These are phyloP conservation scores for Athene cunicularia DNA, from an alignment of 2,113 vertebrate genomes.

Conservation along the genomic window DNA sequence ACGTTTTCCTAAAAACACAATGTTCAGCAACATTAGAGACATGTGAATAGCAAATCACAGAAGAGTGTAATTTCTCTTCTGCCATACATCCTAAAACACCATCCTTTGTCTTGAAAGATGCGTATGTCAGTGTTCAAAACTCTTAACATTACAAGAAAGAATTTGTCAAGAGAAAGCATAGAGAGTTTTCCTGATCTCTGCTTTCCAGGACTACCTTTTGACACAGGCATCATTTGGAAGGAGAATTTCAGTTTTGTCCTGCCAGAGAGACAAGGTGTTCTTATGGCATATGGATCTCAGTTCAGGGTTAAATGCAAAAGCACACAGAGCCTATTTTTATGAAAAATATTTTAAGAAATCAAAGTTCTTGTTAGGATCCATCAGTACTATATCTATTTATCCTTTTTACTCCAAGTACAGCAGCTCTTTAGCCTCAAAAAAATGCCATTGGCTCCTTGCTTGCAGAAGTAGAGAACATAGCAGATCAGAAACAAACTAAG, in stretches of 20 bases:
- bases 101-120: neutral
- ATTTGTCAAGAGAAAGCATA: neutral
- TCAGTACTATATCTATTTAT: neutral
- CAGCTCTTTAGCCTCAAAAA: neutral
- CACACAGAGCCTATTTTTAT: neutral
- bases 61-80: neutral
- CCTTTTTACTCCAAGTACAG: neutral
- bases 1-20: neutral
- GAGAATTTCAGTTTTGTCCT: neutral
- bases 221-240: neutral
- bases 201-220: neutral
- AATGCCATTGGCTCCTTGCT: neutral
- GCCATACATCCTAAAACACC: neutral
- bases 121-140: neutral
- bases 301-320: neutral
- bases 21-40: neutral
- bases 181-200: neutral
- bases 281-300: neutral
- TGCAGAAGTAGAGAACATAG: neutral
- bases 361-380: neutral
- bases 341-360: neutral
- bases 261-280: neutral
- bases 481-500: neutral
- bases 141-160: neutral
- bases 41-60: neutral